Evolutionary conservation across 2,113 vertebrate species (phyloP).

Genomic region (Leiothrix lutea): DNA sequence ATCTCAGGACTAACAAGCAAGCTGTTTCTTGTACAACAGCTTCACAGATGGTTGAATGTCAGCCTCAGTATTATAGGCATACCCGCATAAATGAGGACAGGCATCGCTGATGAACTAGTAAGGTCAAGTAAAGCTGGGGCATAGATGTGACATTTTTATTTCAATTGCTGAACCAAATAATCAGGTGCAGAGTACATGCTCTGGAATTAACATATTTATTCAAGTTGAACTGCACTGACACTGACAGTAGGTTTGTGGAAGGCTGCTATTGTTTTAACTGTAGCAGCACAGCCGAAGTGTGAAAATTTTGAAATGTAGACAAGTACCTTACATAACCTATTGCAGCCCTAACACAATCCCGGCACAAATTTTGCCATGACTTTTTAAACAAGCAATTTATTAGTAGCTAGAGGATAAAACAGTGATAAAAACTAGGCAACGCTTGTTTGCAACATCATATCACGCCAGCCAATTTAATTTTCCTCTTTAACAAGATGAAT

Average conservation of each 20-base stretch:
- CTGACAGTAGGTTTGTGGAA: neutral
- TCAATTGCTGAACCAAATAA: conserved; percentile 29
- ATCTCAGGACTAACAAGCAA: neutral
- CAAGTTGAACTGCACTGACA: conserved; percentile 19
- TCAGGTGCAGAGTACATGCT: conserved; percentile 9
- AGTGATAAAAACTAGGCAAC: neutral
- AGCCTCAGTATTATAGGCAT: neutral
- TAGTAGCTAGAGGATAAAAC: neutral
- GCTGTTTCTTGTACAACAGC: neutral
- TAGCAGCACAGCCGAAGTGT: conserved; percentile 33
- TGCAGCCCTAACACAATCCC: neutral
- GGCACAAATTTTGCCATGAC: neutral
- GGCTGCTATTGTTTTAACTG: neutral
- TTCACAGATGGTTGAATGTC: neutral
- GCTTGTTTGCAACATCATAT: neutral
- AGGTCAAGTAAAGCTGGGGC: conserved; percentile 13
- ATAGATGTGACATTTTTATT: neutral
- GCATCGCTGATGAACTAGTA: neutral
- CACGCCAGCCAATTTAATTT: neutral
- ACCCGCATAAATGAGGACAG: neutral
- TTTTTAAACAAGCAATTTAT: conserved; percentile 1
- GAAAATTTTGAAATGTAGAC: conserved; percentile 30
- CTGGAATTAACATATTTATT: conserved; percentile 45
- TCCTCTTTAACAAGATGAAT: neutral
- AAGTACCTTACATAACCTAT: conserved; percentile 16